Base-by-base conservation (phyloP, 2,888 invertebrate genomes). In the Stegana nigrithorax region DNA sequence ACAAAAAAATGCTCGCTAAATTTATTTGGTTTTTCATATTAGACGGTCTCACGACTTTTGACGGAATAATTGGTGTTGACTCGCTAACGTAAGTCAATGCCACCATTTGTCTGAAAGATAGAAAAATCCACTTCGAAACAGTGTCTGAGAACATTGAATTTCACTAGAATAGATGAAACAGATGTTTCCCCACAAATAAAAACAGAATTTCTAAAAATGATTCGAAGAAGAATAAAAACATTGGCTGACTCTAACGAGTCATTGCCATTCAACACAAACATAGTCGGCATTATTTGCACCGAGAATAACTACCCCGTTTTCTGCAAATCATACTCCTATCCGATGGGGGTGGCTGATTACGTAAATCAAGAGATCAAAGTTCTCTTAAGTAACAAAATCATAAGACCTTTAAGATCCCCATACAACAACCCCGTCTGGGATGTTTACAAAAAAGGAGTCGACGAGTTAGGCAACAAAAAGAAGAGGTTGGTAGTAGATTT, bases 11-110 rank as follows among this genome's bases (percentile, higher is more conserved):
- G 3, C 63, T 63, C n/a, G 55, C 26, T 8, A 50, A 7, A 19
- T 62, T n/a, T 27, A 8, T 8, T 7, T 4, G 12, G 0, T 66
- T 66, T 59, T 66, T 51, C 17, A 25, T 66, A 12, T 53, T 63
- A 25, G 42, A 44, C 1, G 14, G 25, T 14, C 51, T 63, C 1
- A 39, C 60, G n/a, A 59, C 45, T 8, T 65, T 65, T 57, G 56
- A 63, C 29, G 65, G 59, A 62, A 65, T 66, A 1, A 57, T 63
- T 4, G 65, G 60, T 1, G 59, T 57, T n/a, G 62, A 62, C 29
- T 63, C 63, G 42, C 29, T 63, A 1, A 57, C 19, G 2, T 50
- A 59, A 45, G 53, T 66, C 1, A 19, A 14, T 2, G 63, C 62
- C 21, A 56, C 55, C 1, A 2, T 62, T 19, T 42, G 61, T 39